Evolutionary conservation across 2,797 vertebrate species (phyloP).

Genomic region (Sebastes glaucus): DNA sequence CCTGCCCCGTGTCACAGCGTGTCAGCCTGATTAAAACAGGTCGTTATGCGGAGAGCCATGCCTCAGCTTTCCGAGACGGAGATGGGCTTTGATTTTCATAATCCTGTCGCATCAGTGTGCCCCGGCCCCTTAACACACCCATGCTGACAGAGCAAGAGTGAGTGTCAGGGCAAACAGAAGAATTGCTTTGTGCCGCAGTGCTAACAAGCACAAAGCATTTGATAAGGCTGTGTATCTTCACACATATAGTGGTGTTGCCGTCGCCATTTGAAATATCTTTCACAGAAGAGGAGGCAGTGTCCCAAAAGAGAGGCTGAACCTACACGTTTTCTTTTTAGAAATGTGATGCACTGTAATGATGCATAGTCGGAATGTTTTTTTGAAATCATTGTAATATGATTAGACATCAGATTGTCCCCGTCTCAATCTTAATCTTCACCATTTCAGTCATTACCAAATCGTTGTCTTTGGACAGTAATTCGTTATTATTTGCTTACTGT

Average conservation of each 20-base stretch:
- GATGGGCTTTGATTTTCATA: constrained; percentile 78
- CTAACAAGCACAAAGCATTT: constrained; percentile 49
- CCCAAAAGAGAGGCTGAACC: background rate
- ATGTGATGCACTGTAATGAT: background rate
- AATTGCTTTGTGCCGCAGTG: constrained; percentile 45
- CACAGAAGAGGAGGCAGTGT: background rate
- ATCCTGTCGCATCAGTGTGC: constrained; percentile 71
- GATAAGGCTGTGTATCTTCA: constrained; percentile 14
- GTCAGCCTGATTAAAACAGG: constrained; percentile 70
- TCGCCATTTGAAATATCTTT: background rate
- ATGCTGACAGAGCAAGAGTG: constrained; percentile 72
- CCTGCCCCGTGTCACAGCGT: constrained; percentile 63
- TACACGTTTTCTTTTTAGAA: background rate
- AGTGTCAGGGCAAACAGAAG: constrained; percentile 52
- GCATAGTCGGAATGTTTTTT: background rate
- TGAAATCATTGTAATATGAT: background rate
- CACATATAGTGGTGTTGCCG: background rate
- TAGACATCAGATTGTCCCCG: background rate
- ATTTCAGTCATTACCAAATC: constrained; percentile 13
- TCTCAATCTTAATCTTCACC: background rate
- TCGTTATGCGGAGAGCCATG: constrained; percentile 63
- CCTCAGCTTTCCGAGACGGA: constrained; percentile 64
- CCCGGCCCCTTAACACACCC: constrained; percentile 49
- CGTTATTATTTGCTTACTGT: constrained; percentile 17
- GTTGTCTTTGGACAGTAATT: background rate